These are phyloP conservation scores for Rhodeus uyekii DNA, from an alignment of 2,797 vertebrate genomes.

Conservation along the genomic window DNA sequence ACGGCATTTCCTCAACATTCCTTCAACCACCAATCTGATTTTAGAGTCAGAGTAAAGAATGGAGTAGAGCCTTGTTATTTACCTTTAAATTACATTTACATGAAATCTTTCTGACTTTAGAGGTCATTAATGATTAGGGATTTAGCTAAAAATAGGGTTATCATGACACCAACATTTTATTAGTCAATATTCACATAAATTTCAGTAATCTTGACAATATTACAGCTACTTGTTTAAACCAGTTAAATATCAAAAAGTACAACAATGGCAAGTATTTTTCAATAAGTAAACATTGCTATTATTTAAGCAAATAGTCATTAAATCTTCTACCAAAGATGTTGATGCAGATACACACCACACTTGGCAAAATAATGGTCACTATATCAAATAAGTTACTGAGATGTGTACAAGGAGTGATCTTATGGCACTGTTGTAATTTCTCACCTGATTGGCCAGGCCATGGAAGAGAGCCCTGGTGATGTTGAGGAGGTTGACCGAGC, in stretches of 20 bases:
- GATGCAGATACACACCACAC: not conserved
- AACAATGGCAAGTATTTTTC: not conserved
- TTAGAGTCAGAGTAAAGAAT: not conserved
- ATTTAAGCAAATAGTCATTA: not conserved
- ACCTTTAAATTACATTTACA: too few species aligned
- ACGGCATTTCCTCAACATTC: not conserved
- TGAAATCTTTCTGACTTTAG: not conserved
- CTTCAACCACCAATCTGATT: not conserved
- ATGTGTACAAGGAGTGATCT: not conserved
- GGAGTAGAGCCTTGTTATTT: not conserved
- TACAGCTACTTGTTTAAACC: not conserved
- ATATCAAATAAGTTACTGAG: not conserved
- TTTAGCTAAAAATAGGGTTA: not conserved
- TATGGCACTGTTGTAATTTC: not conserved
- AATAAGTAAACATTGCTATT: not conserved
- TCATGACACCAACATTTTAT: not conserved
- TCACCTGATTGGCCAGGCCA: slow-evolving; percentile 89
- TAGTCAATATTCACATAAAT: not conserved
- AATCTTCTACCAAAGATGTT: not conserved
- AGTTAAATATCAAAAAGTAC: not conserved
- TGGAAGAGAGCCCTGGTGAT: slow-evolving; percentile 88
- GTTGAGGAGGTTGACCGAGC: slow-evolving; percentile 88
- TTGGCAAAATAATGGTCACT: not conserved
- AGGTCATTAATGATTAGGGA: not conserved
- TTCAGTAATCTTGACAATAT: not conserved